phyloP scores from a whole-genome alignment of 2,888 invertebrate species.

The Octodonta nipae region DNA sequence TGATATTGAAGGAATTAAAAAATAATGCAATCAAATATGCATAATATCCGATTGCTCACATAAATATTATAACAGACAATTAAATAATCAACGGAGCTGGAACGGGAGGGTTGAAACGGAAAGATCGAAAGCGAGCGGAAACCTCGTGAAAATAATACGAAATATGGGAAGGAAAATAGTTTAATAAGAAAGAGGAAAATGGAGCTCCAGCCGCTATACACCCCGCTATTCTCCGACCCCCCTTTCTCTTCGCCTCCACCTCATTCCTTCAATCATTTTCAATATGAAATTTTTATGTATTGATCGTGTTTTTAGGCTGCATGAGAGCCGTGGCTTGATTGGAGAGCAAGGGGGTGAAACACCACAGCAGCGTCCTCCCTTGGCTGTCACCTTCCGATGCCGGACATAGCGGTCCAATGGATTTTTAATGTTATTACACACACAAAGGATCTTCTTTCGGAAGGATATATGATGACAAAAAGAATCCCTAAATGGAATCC shows the following conservation, averaged over 20 bases:
- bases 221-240: conserved; percentile 9
- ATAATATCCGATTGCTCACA: too few relatives aligned
- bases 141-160: too few relatives aligned
- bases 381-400: conserved; percentile 28
- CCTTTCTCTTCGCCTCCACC: conserved; percentile 16
- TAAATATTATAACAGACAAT: too few relatives aligned
- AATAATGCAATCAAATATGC: too few relatives aligned
- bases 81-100: too few relatives aligned
- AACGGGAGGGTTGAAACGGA: too few relatives aligned
- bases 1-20: too few relatives aligned
- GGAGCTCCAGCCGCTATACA: conserved; percentile 12
- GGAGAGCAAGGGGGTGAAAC: conserved; percentile 24
- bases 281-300: conserved; percentile 41
- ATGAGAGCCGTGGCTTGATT: conserved; percentile 25
- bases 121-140: too few relatives aligned
- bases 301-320: conserved; percentile 35
- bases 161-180: conserved; percentile 17
- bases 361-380: conserved; percentile 16
- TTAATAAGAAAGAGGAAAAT: conserved; percentile 18
- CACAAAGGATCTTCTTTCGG: conserved; percentile 10
- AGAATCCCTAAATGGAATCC: background rate
- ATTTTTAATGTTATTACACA: conserved; percentile 29
- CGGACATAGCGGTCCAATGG: conserved; percentile 31
- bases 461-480: conserved; percentile 3
- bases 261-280: conserved; percentile 37